Evolutionary conservation across 2,113 vertebrate species (phyloP).

Genomic region (Excalfactoria chinensis): DNA sequence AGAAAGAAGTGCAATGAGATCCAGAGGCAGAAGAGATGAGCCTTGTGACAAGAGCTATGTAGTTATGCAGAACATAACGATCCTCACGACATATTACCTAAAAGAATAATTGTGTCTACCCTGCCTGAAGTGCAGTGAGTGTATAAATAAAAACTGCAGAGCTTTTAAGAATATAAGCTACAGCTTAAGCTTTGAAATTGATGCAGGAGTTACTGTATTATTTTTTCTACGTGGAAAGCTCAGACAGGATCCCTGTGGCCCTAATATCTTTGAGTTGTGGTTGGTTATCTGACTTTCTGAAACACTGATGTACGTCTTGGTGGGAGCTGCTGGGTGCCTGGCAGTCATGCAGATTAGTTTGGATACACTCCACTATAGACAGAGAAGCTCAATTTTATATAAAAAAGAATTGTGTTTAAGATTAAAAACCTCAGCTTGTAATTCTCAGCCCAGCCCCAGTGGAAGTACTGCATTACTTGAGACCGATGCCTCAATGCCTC

Average conservation of each 20-base stretch:
- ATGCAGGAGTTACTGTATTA: background rate
- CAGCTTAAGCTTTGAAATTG: background rate
- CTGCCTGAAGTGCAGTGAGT: background rate
- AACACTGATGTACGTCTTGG: background rate
- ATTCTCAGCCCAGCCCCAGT: background rate
- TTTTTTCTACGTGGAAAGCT: background rate
- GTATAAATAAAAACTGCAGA: background rate
- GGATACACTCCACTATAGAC: background rate
- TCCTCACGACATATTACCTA: background rate
- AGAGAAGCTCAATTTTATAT: background rate
- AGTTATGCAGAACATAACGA: background rate
- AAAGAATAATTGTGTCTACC: background rate
- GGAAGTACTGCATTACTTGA: background rate
- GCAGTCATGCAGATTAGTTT: background rate
- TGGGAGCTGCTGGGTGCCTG: background rate
- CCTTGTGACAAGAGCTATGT: background rate
- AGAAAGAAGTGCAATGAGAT: background rate
- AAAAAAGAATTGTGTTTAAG: background rate
- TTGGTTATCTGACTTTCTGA: background rate
- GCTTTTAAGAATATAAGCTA: background rate
- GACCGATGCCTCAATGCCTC: background rate
- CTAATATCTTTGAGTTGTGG: background rate
- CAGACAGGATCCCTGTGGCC: background rate
- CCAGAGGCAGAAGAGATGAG: background rate
- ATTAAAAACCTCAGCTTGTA: background rate